A percentile compares a stretch with the other conserved stretches of the same genome.
These are phyloP conservation scores for Paratilapia polleni DNA, from an alignment of 2,113 vertebrate species.

Conservation along the genomic window DNA sequence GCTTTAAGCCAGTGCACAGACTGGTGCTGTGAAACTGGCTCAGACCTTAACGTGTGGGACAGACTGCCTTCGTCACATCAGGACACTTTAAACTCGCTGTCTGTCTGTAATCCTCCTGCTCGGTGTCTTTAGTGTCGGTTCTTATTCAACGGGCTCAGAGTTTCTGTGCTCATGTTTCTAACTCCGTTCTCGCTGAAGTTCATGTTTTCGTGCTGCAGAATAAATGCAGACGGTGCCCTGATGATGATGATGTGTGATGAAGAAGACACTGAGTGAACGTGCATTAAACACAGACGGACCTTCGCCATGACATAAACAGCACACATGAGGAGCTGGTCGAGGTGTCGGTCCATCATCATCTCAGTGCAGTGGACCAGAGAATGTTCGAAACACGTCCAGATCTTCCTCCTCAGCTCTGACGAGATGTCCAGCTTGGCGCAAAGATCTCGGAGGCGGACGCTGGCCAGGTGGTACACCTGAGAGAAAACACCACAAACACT, in stretches of 20 bases:
- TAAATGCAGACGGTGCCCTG: neutral
- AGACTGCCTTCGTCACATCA: too few relatives aligned
- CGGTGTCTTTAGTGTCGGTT: too few relatives aligned
- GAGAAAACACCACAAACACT: neutral
- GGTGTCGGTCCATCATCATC: conserved; percentile 92
- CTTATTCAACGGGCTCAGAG: too few relatives aligned
- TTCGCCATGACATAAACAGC: conserved; percentile 95
- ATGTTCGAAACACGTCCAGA: conserved; percentile 95
- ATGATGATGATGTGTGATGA: neutral
- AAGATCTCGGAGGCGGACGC: conserved; percentile 90
- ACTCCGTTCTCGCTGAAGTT: neutral
- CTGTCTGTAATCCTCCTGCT: neutral
- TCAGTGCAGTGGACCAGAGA: conserved; percentile 90
- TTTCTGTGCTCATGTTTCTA: neutral
- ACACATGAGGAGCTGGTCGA: conserved; percentile 96
- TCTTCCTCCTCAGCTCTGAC: conserved; percentile 89
- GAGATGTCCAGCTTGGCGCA: conserved; percentile 92
- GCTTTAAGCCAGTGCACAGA: too few relatives aligned
- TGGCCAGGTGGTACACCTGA: conserved; percentile 94
- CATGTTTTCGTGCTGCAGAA: neutral
- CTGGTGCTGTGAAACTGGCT: too few relatives aligned
- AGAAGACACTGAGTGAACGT: accelerated
- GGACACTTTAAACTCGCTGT: neutral
- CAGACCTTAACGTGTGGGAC: too few relatives aligned
- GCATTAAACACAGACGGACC: conserved; percentile 39